phyloP scores from a whole-genome alignment of 2,888 invertebrate species.

The Melanostoma mellinum region DNA sequence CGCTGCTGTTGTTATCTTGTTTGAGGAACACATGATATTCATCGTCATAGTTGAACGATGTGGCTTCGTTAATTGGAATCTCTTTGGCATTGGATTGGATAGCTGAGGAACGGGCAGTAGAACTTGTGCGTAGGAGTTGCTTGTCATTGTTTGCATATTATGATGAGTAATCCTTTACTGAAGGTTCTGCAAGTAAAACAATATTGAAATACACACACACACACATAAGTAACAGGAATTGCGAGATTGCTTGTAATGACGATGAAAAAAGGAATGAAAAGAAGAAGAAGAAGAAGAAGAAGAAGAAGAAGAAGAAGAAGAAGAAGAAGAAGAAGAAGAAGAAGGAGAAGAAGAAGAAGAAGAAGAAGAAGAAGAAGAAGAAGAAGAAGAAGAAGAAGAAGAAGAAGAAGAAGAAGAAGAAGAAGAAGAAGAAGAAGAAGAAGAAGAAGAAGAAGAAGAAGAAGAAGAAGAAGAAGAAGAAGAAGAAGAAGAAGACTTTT shows the following conservation, averaged over 20 bases:
- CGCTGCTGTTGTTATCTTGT: slow-evolving; percentile 32
- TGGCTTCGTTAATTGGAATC: slow-evolving; percentile 68
- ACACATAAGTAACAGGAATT: too few relatives aligned
- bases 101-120: slow-evolving; percentile 47
- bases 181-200: slow-evolving; percentile 34
- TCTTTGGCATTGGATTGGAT: slow-evolving; percentile 62
- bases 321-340: slow-evolving; percentile 8
- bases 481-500: slow-evolving; percentile 8
- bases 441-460: slow-evolving; percentile 8
- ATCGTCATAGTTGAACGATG: slow-evolving; percentile 63
- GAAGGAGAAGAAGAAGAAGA: slow-evolving; percentile 6
- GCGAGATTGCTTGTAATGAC: too few relatives aligned
- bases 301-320: slow-evolving; percentile 8
- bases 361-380: slow-evolving; percentile 8
- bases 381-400: slow-evolving; percentile 8
- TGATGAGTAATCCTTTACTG: slow-evolving; percentile 1
- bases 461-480: slow-evolving; percentile 8
- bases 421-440: slow-evolving; percentile 4
- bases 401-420: slow-evolving; percentile 5
- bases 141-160: slow-evolving; percentile 68
- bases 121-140: slow-evolving; percentile 47
- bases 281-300: neutral
- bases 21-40: slow-evolving; percentile 62
- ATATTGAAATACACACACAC: too few relatives aligned
- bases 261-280: too few relatives aligned